Evolutionary conservation across 2,888 invertebrate genomes (phyloP).

Genomic region (Aspidiotus rigidus): DNA sequence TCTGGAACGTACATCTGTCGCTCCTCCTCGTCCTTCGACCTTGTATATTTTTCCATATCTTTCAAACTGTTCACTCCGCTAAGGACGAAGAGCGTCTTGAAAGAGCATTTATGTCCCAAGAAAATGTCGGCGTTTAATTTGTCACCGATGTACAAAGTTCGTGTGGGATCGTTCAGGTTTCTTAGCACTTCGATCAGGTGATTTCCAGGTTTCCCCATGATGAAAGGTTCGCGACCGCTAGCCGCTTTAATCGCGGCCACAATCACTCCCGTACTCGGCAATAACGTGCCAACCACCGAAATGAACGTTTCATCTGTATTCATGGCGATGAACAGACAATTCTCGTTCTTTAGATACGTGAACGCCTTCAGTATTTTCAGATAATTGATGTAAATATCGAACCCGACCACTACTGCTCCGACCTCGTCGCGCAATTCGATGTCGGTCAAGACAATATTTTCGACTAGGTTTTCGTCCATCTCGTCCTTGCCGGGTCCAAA

Average conservation of each 20-base stretch:
- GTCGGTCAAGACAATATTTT: constrained; percentile 44
- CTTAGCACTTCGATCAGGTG: constrained; percentile 66
- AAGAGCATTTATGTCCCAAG: constrained; percentile 77
- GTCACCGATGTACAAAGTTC: constrained; percentile 87
- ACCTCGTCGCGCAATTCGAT: constrained; percentile 63
- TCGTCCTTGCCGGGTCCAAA: constrained; percentile 66
- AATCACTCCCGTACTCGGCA: constrained; percentile 77
- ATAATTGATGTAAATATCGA: constrained; percentile 86
- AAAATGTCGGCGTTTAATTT: constrained; percentile 89
- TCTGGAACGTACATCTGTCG: too few relatives aligned
- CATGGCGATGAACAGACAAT: constrained; percentile 79
- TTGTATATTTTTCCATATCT: too few relatives aligned
- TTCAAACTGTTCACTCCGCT: constrained; percentile 55
- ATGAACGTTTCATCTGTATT: constrained; percentile 88
- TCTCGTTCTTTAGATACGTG: constrained; percentile 65
- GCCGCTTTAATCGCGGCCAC: constrained; percentile 78
- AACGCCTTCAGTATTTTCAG: constrained; percentile 85
- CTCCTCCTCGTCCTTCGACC: too few relatives aligned
- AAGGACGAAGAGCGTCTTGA: constrained; percentile 78
- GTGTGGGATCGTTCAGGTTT: constrained; percentile 55
- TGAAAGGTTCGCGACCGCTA: constrained; percentile 64
- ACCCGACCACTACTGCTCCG: constrained; percentile 89
- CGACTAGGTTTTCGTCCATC: constrained; percentile 44
- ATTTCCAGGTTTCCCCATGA: constrained; percentile 84
- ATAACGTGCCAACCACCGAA: constrained; percentile 44